phyloP scores from a whole-genome alignment of 64 coral and sea anemone genomes.

The Cladopsammia gracilis region DNA sequence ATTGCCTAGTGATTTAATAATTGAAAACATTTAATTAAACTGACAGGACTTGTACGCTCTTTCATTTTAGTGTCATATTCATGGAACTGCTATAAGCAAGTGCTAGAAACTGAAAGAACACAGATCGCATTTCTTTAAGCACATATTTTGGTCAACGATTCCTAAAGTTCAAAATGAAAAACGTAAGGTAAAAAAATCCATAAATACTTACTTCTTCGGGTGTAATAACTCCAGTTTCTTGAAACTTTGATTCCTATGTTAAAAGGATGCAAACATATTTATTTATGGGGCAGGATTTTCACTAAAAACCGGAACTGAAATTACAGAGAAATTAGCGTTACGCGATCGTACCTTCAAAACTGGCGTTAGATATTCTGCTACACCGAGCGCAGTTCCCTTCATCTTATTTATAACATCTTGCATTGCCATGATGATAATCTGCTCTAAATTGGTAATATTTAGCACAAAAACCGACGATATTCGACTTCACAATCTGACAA shows the following conservation, averaged over 20 bases:
- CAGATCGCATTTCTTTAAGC: neutral
- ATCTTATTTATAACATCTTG: slow-evolving; percentile 98
- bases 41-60: neutral
- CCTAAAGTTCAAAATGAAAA: neutral
- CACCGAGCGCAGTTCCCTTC: slow-evolving; percentile 97
- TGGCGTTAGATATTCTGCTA: slow-evolving; percentile 95
- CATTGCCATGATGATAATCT: slow-evolving; percentile 86
- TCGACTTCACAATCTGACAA: no score
- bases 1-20: no score
- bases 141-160: neutral
- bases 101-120: slow-evolving; percentile 10
- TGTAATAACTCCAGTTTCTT: slow-evolving; percentile 99
- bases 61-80: slow-evolving; percentile 5
- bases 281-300: neutral
- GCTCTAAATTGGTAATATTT: no score
- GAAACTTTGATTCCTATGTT: slow-evolving; percentile 96
- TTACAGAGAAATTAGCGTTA: no score
- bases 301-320: slow-evolving; percentile 15
- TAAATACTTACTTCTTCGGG: slow-evolving; percentile 87
- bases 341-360: slow-evolving; percentile 84
- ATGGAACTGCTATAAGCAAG: neutral
- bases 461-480: no score
- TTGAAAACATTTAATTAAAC: no score
- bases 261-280: neutral
- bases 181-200: neutral